Conservation (phyloP, 1,140 invertebrate species). For the Achatina immaculata region DNA sequence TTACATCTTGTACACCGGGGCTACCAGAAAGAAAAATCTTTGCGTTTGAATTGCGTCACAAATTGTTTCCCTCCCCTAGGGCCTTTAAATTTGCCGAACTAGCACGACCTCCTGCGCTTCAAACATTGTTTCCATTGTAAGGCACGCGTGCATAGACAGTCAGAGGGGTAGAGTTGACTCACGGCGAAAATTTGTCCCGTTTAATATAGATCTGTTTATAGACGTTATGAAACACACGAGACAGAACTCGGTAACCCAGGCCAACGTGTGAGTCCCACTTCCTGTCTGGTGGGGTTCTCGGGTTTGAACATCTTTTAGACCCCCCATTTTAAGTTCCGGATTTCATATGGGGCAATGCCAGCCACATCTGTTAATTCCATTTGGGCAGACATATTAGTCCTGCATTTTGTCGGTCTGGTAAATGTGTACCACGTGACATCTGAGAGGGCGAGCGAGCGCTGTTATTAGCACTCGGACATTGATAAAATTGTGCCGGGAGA, state of each 20-base stretch:
- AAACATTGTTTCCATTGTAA: constrained; percentile 1
- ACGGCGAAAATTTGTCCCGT: constrained; percentile 10
- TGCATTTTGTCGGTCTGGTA: background rate
- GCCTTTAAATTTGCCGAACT: background rate
- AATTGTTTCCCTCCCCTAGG: background rate
- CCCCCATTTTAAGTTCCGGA: constrained; percentile 13
- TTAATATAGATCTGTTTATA: background rate
- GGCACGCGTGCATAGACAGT: background rate
- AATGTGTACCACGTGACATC: background rate
- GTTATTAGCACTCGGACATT: background rate
- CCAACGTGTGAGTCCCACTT: constrained; percentile 11
- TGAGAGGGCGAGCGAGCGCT: background rate
- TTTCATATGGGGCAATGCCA: background rate
- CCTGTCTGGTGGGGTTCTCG: background rate
- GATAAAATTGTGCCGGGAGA: background rate
- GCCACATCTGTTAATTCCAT: background rate
- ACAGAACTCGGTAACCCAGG: constrained; percentile 6
- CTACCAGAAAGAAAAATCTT: background rate
- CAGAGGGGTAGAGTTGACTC: background rate
- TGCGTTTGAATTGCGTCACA: background rate
- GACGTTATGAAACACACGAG: background rate
- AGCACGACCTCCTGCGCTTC: background rate
- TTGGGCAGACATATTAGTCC: background rate
- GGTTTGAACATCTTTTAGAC: constrained; percentile 14
- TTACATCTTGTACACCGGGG: background rate